These are phyloP conservation scores for Stenoptilia bipunctidactyla DNA, from an alignment of 2,888 invertebrate genomes.

Conservation along the genomic window DNA sequence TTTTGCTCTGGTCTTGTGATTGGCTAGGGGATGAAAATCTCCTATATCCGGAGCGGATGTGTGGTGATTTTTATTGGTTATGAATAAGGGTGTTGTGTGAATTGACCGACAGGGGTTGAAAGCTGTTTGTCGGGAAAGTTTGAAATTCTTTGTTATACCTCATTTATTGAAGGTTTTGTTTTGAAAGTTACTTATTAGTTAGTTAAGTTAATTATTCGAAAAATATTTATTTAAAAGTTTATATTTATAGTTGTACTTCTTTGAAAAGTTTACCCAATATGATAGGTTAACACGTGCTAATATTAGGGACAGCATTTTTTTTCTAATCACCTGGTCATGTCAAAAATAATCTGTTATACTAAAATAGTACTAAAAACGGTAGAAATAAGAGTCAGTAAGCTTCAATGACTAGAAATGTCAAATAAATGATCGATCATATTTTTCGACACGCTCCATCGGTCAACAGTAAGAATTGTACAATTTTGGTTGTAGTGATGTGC, in stretches of 20 bases:
- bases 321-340: not conserved
- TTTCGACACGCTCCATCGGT: slow-evolving; percentile 61
- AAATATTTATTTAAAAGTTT: too few relatives aligned
- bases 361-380: too few relatives aligned
- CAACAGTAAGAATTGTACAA: slow-evolving; percentile 52
- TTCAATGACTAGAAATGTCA: not conserved
- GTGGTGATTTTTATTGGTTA: slow-evolving; percentile 62
- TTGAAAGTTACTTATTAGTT: too few relatives aligned
- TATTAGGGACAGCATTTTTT: not conserved
- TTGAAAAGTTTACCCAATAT: too few relatives aligned
- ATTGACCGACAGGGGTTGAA: slow-evolving; percentile 21
- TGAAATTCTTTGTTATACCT: too few relatives aligned
- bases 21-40: slow-evolving; percentile 56
- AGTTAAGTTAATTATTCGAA: too few relatives aligned
- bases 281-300: not conserved
- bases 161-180: too few relatives aligned
- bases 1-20: slow-evolving; percentile 21
- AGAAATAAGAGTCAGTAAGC: too few relatives aligned
- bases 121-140: too few relatives aligned
- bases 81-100: slow-evolving; percentile 45
- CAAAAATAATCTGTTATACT: too few relatives aligned
- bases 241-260: too few relatives aligned
- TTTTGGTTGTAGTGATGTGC: slow-evolving; percentile 21
- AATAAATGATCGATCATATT: slow-evolving; percentile 51
- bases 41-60: slow-evolving; percentile 59